phyloP scores from a whole-genome alignment of 1,140 invertebrate species.

The Acromyrmex heyeri region DNA sequence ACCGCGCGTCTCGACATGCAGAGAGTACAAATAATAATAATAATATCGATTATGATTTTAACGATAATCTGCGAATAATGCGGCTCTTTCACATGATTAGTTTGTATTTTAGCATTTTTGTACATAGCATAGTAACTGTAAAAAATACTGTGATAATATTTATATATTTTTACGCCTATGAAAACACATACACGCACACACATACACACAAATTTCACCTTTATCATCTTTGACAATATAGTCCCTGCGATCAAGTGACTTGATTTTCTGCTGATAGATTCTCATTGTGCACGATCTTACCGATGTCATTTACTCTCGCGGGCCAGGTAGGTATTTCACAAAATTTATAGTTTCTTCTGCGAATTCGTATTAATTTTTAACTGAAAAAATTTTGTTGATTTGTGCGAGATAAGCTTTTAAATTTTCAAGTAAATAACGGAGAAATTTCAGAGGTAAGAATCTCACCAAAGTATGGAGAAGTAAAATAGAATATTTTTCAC shows the following conservation, averaged over 20 bases:
- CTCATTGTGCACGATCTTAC: constrained; percentile 11
- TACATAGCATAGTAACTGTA: constrained; percentile 84
- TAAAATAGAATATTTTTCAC: not conserved
- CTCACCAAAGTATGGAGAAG: not conserved
- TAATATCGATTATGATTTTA: constrained; percentile 60
- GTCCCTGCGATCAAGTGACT: constrained; percentile 30
- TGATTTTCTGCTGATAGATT: constrained; percentile 39
- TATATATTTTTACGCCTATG: constrained; percentile 81
- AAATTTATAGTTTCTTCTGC: not conserved
- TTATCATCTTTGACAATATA: constrained; percentile 41
- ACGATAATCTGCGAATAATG: constrained; percentile 67
- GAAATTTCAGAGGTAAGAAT: not conserved
- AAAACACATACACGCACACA: constrained; percentile 31
- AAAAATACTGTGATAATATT: constrained; percentile 86
- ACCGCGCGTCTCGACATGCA: constrained; percentile 65
- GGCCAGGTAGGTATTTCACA: constrained; percentile 49
- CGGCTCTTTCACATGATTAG: constrained; percentile 65
- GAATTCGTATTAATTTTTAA: not conserved
- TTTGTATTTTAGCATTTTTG: constrained; percentile 81
- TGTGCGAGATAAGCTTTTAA: not conserved
- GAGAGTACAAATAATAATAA: constrained; percentile 78
- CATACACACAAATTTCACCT: constrained; percentile 15
- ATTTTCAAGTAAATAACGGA: not conserved
- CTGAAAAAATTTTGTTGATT: not conserved
- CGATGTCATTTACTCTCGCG: constrained; percentile 11